A percentile compares a stretch with the other conserved stretches of the same genome.
Conservation (phyloP, 2,888 invertebrate species). For the Hemithea aestivaria region DNA sequence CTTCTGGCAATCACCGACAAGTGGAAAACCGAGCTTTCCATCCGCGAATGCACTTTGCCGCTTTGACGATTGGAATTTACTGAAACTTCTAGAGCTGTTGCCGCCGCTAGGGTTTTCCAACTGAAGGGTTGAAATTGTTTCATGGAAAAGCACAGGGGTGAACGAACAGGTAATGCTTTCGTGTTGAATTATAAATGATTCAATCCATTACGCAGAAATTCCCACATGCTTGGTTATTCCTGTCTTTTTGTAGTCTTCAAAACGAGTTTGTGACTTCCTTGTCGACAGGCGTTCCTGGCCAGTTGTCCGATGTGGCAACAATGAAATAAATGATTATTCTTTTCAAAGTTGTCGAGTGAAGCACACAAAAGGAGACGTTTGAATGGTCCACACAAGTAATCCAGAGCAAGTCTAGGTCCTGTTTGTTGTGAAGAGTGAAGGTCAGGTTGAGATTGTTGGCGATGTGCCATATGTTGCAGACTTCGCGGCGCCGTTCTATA, state of each 20-base stretch:
- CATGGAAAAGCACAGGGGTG: slow-evolving; percentile 1
- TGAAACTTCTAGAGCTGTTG: slow-evolving; percentile 1
- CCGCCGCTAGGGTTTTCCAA: slow-evolving; percentile 7
- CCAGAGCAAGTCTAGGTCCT: slow-evolving; percentile 16
- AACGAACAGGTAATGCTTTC: slow-evolving; percentile 5
- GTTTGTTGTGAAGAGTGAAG: slow-evolving; percentile 27
- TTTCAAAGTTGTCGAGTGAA: background rate
- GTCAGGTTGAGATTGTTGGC: slow-evolving; percentile 25
- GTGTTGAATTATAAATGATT: slow-evolving; percentile 8
- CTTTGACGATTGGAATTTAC: slow-evolving; percentile 12
- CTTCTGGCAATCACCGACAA: slow-evolving; percentile 20
- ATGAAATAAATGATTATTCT: too few species aligned
- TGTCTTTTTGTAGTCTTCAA: background rate
- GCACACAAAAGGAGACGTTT: slow-evolving; percentile 1
- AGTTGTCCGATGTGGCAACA: too few species aligned
- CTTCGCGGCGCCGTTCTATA: slow-evolving; percentile 35
- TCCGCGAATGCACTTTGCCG: slow-evolving; percentile 17
- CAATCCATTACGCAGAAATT: background rate
- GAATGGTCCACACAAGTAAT: slow-evolving; percentile 1
- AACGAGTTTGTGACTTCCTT: slow-evolving; percentile 3
- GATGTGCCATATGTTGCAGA: slow-evolving; percentile 28
- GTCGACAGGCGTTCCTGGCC: background rate
- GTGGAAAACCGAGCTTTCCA: slow-evolving; percentile 20
- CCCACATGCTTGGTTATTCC: background rate
- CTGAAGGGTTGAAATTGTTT: slow-evolving; percentile 5